Percentiles rank a stretch among this genome's conserved stretches.
These are phyloP conservation scores for Limnephilus lunatus DNA, from an alignment of 2,888 invertebrate species.

Conservation along the genomic window DNA sequence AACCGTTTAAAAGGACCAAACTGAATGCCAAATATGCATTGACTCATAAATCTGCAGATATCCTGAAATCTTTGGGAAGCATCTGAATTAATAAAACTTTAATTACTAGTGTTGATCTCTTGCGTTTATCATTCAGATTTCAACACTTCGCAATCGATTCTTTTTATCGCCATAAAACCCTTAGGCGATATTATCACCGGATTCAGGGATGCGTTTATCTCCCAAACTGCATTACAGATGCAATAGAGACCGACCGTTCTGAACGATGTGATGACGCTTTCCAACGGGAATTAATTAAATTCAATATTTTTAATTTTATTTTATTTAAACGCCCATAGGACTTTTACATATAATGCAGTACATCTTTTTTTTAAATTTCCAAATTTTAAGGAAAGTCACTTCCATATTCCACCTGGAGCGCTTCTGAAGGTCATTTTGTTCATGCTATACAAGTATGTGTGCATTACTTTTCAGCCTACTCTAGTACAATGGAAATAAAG, in stretches of 20 bases:
- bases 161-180: not conserved
- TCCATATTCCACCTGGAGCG: no score
- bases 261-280: not conserved
- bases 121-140: not conserved
- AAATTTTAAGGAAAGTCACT: no score
- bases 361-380: no score
- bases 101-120: not conserved
- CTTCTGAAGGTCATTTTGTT: no score
- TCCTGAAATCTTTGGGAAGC: not conserved
- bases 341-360: no score
- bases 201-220: not conserved
- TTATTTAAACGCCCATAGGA: no score
- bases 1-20: not conserved
- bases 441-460: no score
- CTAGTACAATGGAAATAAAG: no score
- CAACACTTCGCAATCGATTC: constrained; percentile 18
- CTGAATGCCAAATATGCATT: not conserved
- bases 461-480: no score
- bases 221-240: not conserved
- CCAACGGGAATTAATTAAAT: not conserved
- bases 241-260: not conserved
- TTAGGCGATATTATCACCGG: not conserved
- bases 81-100: not conserved
- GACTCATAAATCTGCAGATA: not conserved
- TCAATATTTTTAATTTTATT: no score